A percentile compares a stretch with the other conserved stretches of the same genome.
phyloP scores from a whole-genome alignment of 2,888 invertebrate species.

The Myopa testacea region DNA sequence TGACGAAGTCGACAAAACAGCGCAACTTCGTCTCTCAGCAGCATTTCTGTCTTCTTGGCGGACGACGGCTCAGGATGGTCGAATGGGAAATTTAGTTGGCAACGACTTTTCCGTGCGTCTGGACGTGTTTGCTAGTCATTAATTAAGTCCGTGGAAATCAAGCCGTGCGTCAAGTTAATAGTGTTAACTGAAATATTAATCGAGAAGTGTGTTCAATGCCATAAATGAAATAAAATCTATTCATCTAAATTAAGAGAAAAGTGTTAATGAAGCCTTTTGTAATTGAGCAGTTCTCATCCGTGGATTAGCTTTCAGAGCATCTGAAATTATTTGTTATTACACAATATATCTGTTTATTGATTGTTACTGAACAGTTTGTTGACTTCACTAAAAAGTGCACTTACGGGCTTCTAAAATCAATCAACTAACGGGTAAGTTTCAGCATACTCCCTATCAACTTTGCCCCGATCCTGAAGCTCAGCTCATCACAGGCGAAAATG shows the following conservation, averaged over 20 bases:
- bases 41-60: neutral
- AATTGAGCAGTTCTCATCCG: neutral
- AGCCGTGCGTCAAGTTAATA: neutral
- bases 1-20: slow-evolving; percentile 36
- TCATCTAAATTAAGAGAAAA: neutral
- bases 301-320: too few relatives aligned
- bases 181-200: neutral
- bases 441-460: too few relatives aligned
- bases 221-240: too few relatives aligned
- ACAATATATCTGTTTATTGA: too few relatives aligned
- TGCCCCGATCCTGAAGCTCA: too few relatives aligned
- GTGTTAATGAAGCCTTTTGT: neutral
- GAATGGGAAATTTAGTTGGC: slow-evolving; percentile 50
- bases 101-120: slow-evolving; percentile 49
- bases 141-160: neutral
- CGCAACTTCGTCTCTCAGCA: neutral
- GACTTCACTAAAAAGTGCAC: too few relatives aligned
- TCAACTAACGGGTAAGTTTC: too few relatives aligned
- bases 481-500: too few relatives aligned
- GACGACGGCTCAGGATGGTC: slow-evolving; percentile 41
- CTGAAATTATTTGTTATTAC: too few relatives aligned
- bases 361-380: too few relatives aligned
- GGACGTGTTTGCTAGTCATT: slow-evolving; percentile 45
- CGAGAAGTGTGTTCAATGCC: neutral
- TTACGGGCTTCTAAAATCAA: too few relatives aligned